Evolutionary conservation across 2,113 vertebrate genomes (phyloP).

Genomic region (Cyphomyrus discorhynchus): DNA sequence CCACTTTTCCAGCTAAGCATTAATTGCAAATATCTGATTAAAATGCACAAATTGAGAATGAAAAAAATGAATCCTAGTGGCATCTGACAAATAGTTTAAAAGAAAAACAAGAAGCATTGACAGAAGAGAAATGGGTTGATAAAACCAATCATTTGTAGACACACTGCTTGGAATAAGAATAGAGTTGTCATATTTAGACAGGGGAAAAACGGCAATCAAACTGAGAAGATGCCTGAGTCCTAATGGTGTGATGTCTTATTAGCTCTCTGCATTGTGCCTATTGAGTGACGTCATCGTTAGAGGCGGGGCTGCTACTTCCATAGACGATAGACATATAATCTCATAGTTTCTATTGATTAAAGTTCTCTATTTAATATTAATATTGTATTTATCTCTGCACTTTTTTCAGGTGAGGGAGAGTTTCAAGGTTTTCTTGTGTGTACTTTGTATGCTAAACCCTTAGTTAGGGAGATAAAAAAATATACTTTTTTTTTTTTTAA

Average conservation of each 20-base stretch:
- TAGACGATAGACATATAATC: background rate
- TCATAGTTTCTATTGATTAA: background rate
- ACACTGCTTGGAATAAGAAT: background rate
- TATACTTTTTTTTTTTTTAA: too few species aligned
- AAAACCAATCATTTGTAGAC: slow-evolving; percentile 1
- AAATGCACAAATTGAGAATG: background rate
- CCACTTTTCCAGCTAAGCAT: background rate
- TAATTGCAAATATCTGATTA: background rate
- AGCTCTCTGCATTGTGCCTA: background rate
- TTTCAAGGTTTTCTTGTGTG: background rate
- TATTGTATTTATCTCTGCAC: background rate
- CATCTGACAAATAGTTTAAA: background rate
- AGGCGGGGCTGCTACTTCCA: background rate
- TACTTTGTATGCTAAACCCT: background rate
- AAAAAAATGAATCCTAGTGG: background rate
- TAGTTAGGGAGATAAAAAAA: background rate
- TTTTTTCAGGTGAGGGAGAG: background rate
- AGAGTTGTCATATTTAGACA: background rate
- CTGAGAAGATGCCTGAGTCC: background rate
- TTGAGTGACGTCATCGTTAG: background rate
- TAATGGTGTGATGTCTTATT: background rate
- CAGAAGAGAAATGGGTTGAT: background rate
- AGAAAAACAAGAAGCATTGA: background rate
- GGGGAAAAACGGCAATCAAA: background rate
- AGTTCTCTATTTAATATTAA: background rate